Conservation (phyloP, 2,797 vertebrate species). For the Arnoldichthys spilopterus region DNA sequence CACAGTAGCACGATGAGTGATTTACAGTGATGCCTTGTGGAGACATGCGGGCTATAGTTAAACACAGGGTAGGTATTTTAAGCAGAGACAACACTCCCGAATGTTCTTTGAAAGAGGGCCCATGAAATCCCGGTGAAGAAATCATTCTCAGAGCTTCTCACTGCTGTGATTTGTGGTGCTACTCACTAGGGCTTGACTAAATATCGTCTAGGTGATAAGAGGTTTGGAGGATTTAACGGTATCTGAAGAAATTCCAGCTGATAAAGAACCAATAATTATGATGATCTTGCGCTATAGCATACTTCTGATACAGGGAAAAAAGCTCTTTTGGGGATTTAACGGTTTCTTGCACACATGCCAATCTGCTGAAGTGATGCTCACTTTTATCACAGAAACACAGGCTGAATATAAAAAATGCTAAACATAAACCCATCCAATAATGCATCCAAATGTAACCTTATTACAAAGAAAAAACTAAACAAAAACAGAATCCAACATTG, state of each 20-base stretch:
- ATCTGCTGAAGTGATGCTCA: background rate
- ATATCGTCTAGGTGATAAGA: background rate
- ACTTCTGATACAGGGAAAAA: too few species aligned
- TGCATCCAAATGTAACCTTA: background rate
- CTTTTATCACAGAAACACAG: background rate
- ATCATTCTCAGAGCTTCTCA: slow-evolving; percentile 8
- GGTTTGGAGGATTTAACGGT: background rate
- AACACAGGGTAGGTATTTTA: slow-evolving; percentile 20
- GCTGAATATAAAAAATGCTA: background rate
- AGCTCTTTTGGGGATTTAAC: background rate
- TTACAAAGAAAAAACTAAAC: background rate
- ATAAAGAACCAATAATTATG: too few species aligned
- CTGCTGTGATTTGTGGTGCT: slow-evolving; percentile 21
- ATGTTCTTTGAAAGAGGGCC: slow-evolving; percentile 7
- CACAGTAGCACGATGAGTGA: slow-evolving; percentile 10
- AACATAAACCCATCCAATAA: background rate
- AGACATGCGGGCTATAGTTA: slow-evolving; percentile 18
- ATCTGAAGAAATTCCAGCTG: background rate
- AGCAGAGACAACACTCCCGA: background rate
- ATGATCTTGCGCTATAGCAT: too few species aligned
- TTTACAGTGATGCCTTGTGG: slow-evolving; percentile 15
- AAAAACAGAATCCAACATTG: too few species aligned
- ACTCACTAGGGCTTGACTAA: background rate
- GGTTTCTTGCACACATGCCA: background rate
- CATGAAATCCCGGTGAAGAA: slow-evolving; percentile 19